Evolutionary conservation across 2,113 vertebrate genomes (phyloP).

Genomic region (Festucalex cinctus): DNA sequence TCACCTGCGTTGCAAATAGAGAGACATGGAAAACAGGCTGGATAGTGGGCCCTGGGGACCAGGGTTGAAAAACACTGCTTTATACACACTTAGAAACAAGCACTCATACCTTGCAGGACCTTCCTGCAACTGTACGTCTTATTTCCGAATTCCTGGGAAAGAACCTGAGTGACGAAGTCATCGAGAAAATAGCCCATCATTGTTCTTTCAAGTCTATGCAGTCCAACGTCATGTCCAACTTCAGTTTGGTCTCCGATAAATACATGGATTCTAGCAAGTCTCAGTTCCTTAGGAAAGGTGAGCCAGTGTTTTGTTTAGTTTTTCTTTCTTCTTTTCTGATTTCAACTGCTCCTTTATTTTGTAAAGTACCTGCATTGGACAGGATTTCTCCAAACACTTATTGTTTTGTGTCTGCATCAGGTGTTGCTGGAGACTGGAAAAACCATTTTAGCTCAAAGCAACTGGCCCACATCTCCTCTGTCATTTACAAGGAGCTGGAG

Average conservation of each 20-base stretch:
- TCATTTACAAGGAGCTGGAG: slow-evolving; percentile 68
- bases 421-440: slow-evolving; percentile 78
- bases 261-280: slow-evolving; percentile 54
- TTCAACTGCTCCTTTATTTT: not conserved
- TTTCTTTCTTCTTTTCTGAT: not conserved
- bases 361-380: no score
- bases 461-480: slow-evolving; percentile 58
- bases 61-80: no score
- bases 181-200: slow-evolving; percentile 63
- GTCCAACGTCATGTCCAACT: slow-evolving; percentile 74
- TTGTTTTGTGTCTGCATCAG: slow-evolving; percentile 49
- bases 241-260: slow-evolving; percentile 38
- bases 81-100: not conserved
- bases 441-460: slow-evolving; percentile 74
- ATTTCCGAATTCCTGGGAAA: slow-evolving; percentile 70
- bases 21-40: no score
- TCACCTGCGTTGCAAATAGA: no score
- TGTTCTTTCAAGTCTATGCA: slow-evolving; percentile 74
- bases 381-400: not conserved
- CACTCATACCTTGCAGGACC: slow-evolving; percentile 63
- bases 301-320: not conserved
- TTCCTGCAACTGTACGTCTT: slow-evolving; percentile 44
- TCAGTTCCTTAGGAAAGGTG: slow-evolving; percentile 74
- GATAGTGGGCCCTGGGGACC: no score
- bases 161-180: slow-evolving; percentile 51